Evolutionary conservation across 2,888 invertebrate genomes (phyloP).

Genomic region (Plutella xylostella): DNA sequence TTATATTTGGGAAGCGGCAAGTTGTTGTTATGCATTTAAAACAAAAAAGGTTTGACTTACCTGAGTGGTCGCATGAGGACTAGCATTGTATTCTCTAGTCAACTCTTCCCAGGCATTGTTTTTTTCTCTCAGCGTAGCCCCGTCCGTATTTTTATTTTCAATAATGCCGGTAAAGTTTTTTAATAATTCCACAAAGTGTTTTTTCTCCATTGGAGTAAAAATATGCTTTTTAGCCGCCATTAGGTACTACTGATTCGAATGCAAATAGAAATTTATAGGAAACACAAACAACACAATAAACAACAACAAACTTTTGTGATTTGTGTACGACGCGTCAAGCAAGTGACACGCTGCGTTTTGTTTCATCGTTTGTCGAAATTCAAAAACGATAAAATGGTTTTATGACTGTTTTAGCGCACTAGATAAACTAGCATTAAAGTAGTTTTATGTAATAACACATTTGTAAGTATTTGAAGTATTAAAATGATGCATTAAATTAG

Average conservation of each 20-base stretch:
- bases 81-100: not conserved
- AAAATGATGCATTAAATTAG: not conserved
- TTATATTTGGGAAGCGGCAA: not conserved
- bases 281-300: no score
- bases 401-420: no score
- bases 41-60: not conserved
- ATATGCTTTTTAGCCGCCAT: not conserved
- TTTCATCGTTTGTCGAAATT: no score
- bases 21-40: not conserved
- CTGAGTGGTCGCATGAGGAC: constrained; percentile 2
- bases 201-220: not conserved
- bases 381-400: no score
- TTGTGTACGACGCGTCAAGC: no score
- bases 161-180: not conserved
- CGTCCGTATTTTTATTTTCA: constrained; percentile 2
- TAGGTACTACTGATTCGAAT: no score
- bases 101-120: not conserved
- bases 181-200: not conserved
- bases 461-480: no score
- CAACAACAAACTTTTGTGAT: no score
- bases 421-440: no score
- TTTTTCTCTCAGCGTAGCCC: not conserved
- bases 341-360: no score
- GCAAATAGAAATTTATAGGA: no score
- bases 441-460: no score